A percentile compares a stretch with the other conserved stretches of the same genome.
Evolutionary conservation across 2,797 vertebrate species (phyloP).

Genomic region (Gymnoscopelus microlampas): DNA sequence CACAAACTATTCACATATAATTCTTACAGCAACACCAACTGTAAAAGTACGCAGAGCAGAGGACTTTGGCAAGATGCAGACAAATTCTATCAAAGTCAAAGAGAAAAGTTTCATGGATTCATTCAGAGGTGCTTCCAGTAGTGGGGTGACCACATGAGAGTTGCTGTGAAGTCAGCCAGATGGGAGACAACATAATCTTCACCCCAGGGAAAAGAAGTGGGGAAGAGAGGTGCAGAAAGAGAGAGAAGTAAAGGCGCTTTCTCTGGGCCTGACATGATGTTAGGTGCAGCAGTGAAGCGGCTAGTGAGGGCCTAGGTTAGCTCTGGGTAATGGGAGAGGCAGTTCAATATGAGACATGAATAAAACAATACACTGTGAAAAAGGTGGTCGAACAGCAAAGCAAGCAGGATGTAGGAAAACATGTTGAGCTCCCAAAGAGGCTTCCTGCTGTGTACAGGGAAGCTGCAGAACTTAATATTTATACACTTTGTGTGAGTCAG

Average conservation of each 20-base stretch:
- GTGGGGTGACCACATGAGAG: constrained; percentile 45
- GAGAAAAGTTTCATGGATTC: constrained; percentile 21
- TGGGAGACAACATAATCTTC: constrained; percentile 75
- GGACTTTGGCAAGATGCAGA: constrained; percentile 20
- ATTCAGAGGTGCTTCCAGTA: constrained; percentile 52
- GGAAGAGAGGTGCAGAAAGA: constrained; percentile 34
- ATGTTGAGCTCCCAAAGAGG: constrained; percentile 31
- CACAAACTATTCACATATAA: constrained; percentile 38
- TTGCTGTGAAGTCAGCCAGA: constrained; percentile 77
- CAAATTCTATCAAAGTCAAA: not conserved
- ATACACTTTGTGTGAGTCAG: constrained; percentile 27
- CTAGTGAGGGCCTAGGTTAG: constrained; percentile 30
- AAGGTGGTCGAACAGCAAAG: constrained; percentile 28
- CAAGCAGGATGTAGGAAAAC: constrained; percentile 44
- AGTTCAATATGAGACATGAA: constrained; percentile 56
- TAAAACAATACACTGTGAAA: constrained; percentile 59
- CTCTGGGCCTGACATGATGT: constrained; percentile 39
- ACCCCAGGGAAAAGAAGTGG: constrained; percentile 68
- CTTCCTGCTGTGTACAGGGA: constrained; percentile 32
- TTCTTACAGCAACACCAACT: constrained; percentile 5
- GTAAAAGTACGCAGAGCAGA: not conserved
- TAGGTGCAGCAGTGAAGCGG: constrained; percentile 44
- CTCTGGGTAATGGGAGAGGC: constrained; percentile 41
- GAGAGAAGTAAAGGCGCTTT: constrained; percentile 30
- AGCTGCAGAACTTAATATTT: constrained; percentile 35